Base-by-base conservation (phyloP, 2,797 vertebrate genomes). In the Labroides dimidiatus region DNA sequence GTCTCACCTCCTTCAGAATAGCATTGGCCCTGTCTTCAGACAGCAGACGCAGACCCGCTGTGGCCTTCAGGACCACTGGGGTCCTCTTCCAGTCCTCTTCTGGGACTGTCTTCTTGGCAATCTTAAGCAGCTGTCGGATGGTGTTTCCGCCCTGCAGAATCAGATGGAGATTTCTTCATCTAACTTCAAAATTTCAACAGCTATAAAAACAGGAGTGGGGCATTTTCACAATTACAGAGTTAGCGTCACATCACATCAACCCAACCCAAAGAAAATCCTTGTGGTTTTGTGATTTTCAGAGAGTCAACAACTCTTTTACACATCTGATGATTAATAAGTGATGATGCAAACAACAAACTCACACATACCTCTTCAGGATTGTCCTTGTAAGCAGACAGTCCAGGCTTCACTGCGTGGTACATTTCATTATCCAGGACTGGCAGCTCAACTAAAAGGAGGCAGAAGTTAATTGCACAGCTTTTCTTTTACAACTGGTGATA, bases 381-480 rank as follows among this genome's bases (percentile, higher is more conserved):
- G 91, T 98, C 95, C 83, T 94, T 96, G 75, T 97, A 99, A 2
- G 96, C 95, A 80, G 98, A 99, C 68, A 99, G 93, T 74, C 98
- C 98, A 15, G 98, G 98, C 82, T 99, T 99, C 87, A 99, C 95
- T 42, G 96, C 97, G 10, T 99, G 96, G 91, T 96, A 99, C 87
- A 99, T 92, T 91, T 99, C 98, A 83, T 95, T 95, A 92, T 97
- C 96, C 85, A 99, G 79, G 75, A 97, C 93, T 9, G 96, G 96
- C 84, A 96, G 94, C 45, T 94, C 93, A 58, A 91, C 94, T 98
- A 91, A 89, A 43, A 85, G 24, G 66, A 85, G 88, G 17, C 54
- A 62, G 48, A 20, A 67, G 36, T 20, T 82, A 76, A 80, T 69
- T 77, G 49, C 49, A 56, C 33, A 23, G 20, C n/a, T 66, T 69